These are phyloP conservation scores for Perccottus glenii DNA, from an alignment of 2,113 vertebrate genomes.

Conservation along the genomic window DNA sequence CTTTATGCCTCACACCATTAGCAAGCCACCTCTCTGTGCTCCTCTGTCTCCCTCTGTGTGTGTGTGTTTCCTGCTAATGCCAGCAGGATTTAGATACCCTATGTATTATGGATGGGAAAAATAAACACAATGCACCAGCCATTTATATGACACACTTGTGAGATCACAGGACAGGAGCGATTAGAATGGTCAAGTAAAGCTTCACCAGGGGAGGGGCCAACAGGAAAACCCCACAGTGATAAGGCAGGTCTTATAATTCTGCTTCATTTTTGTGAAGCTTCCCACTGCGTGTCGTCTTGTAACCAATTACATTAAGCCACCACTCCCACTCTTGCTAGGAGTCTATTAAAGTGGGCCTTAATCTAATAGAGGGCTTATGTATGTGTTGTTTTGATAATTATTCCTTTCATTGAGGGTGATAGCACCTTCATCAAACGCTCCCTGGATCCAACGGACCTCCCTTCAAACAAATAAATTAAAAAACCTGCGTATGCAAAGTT, in stretches of 20 bases:
- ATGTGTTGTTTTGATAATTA: conserved; percentile 74
- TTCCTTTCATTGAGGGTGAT: conserved; percentile 70
- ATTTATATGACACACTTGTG: conserved; percentile 75
- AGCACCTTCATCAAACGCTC: conserved; percentile 71
- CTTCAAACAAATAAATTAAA: conserved; percentile 60
- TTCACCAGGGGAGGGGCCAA: conserved; percentile 10
- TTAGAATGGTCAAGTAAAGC: conserved; percentile 73
- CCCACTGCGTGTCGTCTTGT: conserved; percentile 48
- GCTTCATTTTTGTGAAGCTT: conserved; percentile 40
- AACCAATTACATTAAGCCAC: conserved; percentile 71
- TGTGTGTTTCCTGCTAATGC: conserved; percentile 63
- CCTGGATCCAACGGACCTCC: conserved; percentile 44
- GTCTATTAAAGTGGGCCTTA: conserved; percentile 71
- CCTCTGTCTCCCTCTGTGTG: conserved; percentile 11
- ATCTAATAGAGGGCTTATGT: conserved; percentile 70
- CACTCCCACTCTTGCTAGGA: conserved; percentile 54
- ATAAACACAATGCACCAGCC: conserved; percentile 70
- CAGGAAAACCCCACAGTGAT: background rate
- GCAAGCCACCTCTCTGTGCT: conserved; percentile 49
- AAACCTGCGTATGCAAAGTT: conserved; percentile 32
- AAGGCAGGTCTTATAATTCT: conserved; percentile 51
- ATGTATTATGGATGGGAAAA: conserved; percentile 78
- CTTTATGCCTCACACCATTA: conserved; percentile 70
- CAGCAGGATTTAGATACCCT: conserved; percentile 74
- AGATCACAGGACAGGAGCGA: conserved; percentile 71